Conservation (phyloP, 2,888 invertebrate species). For the Gandaritis pyraliata region DNA sequence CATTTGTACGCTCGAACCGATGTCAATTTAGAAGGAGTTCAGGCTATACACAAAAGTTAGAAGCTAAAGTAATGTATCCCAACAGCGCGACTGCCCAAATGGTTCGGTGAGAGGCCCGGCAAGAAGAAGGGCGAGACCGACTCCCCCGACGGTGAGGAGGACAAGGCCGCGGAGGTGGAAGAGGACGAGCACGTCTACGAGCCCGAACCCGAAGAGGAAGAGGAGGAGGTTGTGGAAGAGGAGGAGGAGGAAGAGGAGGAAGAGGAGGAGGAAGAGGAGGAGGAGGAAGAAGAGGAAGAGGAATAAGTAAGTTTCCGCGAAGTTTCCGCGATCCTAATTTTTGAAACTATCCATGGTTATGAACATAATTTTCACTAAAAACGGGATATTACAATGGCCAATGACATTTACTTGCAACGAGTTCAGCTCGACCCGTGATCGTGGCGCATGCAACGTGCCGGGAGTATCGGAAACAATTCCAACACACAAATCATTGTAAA, state of each 20-base stretch:
- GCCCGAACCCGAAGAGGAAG: conserved; percentile 89
- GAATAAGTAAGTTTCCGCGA: conserved; percentile 65
- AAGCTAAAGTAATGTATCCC: not conserved
- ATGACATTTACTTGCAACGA: too few relatives aligned
- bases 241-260: conserved; percentile 90
- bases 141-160: conserved; percentile 96
- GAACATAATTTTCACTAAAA: too few relatives aligned
- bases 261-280: conserved; percentile 87
- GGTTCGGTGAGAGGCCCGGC: conserved; percentile 98
- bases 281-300: conserved; percentile 84
- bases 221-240: conserved; percentile 90
- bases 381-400: too few relatives aligned
- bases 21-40: too few relatives aligned
- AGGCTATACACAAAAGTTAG: too few relatives aligned
- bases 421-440: too few relatives aligned
- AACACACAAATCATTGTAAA: too few relatives aligned
- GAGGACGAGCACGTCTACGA: conserved; percentile 87
- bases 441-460: too few relatives aligned
- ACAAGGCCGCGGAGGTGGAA: conserved; percentile 90
- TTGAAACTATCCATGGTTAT: too few relatives aligned
- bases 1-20: too few relatives aligned
- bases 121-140: conserved; percentile 95
- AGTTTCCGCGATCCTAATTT: too few relatives aligned
- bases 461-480: too few relatives aligned
- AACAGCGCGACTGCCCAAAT: conserved; percentile 95